Percentiles rank a stretch among this genome's conserved stretches.
These are phyloP conservation scores for Sylvia atricapilla DNA, from an alignment of 2,113 vertebrate species.

Conservation along the genomic window DNA sequence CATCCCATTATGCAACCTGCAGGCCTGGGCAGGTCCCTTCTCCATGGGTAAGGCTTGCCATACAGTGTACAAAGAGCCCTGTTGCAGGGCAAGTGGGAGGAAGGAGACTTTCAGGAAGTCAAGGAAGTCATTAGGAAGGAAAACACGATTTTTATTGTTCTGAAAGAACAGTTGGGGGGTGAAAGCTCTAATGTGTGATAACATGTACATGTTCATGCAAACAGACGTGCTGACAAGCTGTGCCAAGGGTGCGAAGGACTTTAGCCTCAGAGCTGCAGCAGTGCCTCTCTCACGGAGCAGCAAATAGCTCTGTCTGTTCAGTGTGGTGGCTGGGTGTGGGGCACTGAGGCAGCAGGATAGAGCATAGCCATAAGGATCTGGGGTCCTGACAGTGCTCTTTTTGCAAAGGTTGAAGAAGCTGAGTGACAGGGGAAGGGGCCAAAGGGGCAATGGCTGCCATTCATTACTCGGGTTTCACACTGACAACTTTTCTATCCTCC, in stretches of 20 bases:
- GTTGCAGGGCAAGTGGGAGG: neutral
- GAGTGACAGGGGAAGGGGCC: neutral
- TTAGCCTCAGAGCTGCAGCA: neutral
- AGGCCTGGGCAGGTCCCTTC: neutral
- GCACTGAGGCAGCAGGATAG: neutral
- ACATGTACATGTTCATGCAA: neutral
- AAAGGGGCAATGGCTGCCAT: neutral
- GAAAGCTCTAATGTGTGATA: neutral
- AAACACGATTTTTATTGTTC: neutral
- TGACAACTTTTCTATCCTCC: neutral
- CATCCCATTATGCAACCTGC: neutral
- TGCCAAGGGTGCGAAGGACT: neutral
- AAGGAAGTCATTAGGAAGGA: neutral
- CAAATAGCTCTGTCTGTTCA: neutral
- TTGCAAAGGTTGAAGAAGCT: neutral
- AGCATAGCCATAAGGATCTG: neutral
- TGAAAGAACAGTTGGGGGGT: neutral
- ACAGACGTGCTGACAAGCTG: rapidly evolving
- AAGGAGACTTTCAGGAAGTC: neutral
- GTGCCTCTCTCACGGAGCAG: neutral
- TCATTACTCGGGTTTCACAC: neutral
- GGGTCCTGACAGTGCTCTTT: neutral
- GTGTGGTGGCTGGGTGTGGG: neutral
- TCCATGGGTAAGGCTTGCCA: neutral
- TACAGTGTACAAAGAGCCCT: neutral